Base-by-base conservation (phyloP, 2,888 invertebrate species). In the Leptarthrus brevirostris region DNA sequence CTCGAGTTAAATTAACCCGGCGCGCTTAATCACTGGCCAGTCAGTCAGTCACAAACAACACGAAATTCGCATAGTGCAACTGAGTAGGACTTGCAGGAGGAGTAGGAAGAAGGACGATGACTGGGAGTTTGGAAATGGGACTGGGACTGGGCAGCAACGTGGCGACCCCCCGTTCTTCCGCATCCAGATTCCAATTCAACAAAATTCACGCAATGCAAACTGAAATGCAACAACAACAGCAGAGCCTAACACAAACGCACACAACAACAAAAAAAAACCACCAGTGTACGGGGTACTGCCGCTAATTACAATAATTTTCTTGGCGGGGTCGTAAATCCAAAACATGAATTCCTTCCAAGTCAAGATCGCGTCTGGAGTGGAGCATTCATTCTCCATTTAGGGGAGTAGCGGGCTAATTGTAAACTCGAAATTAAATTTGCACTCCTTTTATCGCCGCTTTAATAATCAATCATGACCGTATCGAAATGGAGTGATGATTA, bases 281-380 rank as follows among this genome's bases (percentile, higher is more conserved):
- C 24, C 22, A 5, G 5, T 26, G 26, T 10, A 26, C 18, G 14
- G 40, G 18, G 44, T 24, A 56, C 53, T 24, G 54, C 54, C 71
- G 44, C 40, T 71, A 71, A 71, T 71, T 71, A 71, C 71, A 54
- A 71, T 71, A 71, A 71, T 71, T 71, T 71, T 44, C 71, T 71
- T 71, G 54, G 44, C 22, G 26, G 24, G 70, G 40, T 44, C 71
- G 40, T 71, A 71, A 71, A 71, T 71, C 44, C 40, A 71, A 71
- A 71, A 71, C 71, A 71, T 71, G 54, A 71, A 71, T 71, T 40
- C 30, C 30, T 6, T 70, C 71, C 54, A 56, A 69, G 69, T 26
- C 34, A 20, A 69, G 69, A 52, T n/a, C 12, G 36, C 1, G 34
- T 34, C 18, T 4, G 18, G 36, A 18, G 30, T 8, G 10, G n/a